A percentile compares a stretch with the other conserved stretches of the same genome.
Evolutionary conservation across 2,888 invertebrate genomes (phyloP).

Genomic region (Aspidiotus rigidus): DNA sequence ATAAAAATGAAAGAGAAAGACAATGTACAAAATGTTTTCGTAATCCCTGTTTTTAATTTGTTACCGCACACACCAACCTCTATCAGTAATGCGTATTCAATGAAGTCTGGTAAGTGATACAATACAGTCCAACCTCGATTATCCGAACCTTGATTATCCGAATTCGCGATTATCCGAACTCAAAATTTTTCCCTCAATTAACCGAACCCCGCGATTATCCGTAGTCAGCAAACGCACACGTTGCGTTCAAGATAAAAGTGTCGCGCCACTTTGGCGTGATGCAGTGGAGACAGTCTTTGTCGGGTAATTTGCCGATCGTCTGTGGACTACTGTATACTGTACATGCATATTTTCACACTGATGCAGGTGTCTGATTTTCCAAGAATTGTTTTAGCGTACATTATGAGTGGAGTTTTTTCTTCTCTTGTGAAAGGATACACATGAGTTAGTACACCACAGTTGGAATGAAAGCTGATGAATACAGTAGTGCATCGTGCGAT

Average conservation of each 20-base stretch:
- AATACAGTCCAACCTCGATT: neutral
- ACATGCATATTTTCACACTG: neutral
- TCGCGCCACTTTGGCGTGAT: neutral
- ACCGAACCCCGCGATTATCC: constrained; percentile 1
- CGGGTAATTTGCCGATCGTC: neutral
- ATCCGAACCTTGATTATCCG: constrained; percentile 2
- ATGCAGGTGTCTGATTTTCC: neutral
- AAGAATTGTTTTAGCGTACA: neutral
- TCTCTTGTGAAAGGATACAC: neutral
- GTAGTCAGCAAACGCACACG: neutral
- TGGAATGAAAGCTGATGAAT: too few species aligned
- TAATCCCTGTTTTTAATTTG: too few species aligned
- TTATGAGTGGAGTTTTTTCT: neutral
- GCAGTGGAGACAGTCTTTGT: neutral
- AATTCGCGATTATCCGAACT: neutral
- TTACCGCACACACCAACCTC: too few species aligned
- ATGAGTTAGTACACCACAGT: too few species aligned
- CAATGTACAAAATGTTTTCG: too few species aligned
- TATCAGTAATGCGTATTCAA: too few species aligned
- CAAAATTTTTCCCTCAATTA: constrained; percentile 4
- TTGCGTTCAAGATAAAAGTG: neutral
- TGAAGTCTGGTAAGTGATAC: too few species aligned
- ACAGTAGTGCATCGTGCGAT: too few species aligned
- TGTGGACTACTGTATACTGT: neutral
- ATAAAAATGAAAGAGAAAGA: too few species aligned